Evolutionary conservation across 2,113 vertebrate genomes (phyloP).

Genomic region (Calcarius ornatus): DNA sequence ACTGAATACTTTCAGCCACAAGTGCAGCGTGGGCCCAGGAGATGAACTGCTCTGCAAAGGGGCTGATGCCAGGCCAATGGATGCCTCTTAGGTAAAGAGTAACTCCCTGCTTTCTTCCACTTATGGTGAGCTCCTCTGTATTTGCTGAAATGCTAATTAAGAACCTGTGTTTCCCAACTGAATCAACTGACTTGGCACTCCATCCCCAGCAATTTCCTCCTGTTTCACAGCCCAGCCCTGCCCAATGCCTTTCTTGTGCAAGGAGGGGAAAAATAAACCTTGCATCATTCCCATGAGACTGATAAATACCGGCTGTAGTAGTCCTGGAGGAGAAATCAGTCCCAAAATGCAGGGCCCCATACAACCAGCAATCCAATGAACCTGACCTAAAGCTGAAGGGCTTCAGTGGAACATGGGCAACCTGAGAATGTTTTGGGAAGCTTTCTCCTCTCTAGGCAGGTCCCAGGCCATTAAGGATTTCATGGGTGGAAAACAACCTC

Average conservation of each 20-base stretch:
- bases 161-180: not conserved
- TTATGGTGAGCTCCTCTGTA: not conserved
- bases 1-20: not conserved
- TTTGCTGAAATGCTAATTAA: not conserved
- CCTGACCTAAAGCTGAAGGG: not conserved
- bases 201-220: not conserved
- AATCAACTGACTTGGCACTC: not conserved
- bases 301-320: not conserved
- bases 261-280: not conserved
- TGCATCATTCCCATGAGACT: not conserved
- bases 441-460: not conserved
- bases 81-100: not conserved
- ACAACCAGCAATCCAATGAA: not conserved
- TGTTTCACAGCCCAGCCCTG: not conserved
- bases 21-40: not conserved
- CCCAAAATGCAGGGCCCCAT: not conserved
- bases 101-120: not conserved
- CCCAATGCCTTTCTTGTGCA: not conserved
- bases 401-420: accelerated
- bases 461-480: not conserved
- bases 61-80: not conserved
- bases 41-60: not conserved
- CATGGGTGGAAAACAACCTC: not conserved
- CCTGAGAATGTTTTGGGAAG: not conserved
- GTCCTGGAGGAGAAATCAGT: not conserved